Conservation (phyloP, 2,113 vertebrate species). For the Zosterops japonicus region DNA sequence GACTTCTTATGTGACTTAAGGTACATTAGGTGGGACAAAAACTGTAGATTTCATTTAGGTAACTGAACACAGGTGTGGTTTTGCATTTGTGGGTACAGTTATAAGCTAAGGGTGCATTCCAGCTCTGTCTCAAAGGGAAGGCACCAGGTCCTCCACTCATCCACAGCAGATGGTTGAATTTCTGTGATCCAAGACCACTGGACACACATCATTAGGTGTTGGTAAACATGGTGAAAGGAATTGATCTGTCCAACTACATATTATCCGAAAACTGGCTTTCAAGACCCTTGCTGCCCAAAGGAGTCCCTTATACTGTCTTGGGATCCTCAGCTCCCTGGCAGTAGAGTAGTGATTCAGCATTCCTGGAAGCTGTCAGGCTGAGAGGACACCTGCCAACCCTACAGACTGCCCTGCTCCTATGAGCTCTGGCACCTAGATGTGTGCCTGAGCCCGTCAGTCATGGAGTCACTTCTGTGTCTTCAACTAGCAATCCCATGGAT, state of each 20-base stretch:
- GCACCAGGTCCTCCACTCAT: neutral
- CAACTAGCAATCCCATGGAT: rapidly evolving
- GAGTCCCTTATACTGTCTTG: neutral
- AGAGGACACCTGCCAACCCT: neutral
- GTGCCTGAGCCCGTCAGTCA: neutral
- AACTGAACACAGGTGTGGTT: neutral
- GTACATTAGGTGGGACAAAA: neutral
- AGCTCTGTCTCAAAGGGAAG: neutral
- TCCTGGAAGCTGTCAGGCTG: neutral
- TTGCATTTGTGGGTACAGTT: neutral
- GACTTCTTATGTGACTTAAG: neutral
- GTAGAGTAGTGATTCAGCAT: neutral
- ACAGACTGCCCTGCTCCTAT: neutral
- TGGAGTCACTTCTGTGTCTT: neutral
- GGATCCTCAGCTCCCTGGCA: neutral
- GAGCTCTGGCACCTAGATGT: neutral
- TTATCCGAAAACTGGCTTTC: neutral
- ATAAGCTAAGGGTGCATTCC: neutral
- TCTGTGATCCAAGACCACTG: neutral
- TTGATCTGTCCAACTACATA: neutral
- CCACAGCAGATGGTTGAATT: neutral
- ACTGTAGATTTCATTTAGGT: neutral
- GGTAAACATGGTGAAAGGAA: neutral
- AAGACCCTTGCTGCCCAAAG: neutral
- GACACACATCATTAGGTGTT: neutral